Base-by-base conservation (phyloP, 2,113 vertebrate genomes). In the human region DNA sequence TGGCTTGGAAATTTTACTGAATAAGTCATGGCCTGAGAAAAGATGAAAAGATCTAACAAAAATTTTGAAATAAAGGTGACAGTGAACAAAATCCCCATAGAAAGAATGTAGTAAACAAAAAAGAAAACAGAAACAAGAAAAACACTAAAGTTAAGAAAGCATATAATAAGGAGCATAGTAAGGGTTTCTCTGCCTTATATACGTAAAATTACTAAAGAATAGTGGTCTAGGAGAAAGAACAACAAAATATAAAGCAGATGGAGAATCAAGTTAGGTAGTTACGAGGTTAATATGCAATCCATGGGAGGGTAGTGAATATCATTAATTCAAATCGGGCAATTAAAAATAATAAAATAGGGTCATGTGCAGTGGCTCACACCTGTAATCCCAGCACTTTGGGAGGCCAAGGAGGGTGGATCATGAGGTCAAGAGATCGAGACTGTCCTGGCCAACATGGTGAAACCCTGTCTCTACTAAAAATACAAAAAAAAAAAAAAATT, bases 11-110 rank as follows among this genome's bases (percentile, higher is more conserved):
- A 61, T 95, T 85, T 93, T 94, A 88, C 40, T 57, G 10, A 95
- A 11, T 86, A 91, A 61, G 22, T 10, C 48, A 90, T 64, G 35
- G 30, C 16, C 92, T 87, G 7, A 25, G 88, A n/a, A 84, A 68
- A 14, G 50, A 94, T n/a, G 6, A 76, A 91, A 59, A 86, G 43
- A 66, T 22, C 52, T 25, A 90, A 95, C 7, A 57, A 20, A 86
- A 87, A 91, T 89, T 87, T 76, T 87, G 48, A 90, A 95, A 92
- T 87, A 38, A 93, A 57, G 10, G 70, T 64, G 64, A 76, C 16
- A 91, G 72, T 68, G 38, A 97, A 90, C 23, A 94, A 95, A 96
- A 88, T 81, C 45, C 76, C 50, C 45, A 72, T 59, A 52, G 13
- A 95, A 92, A 14, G 35, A 83, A 80, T 72, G 30, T 40, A 81